Base-by-base conservation (phyloP, 2,888 invertebrate species). In the Eristalis pertinax region DNA sequence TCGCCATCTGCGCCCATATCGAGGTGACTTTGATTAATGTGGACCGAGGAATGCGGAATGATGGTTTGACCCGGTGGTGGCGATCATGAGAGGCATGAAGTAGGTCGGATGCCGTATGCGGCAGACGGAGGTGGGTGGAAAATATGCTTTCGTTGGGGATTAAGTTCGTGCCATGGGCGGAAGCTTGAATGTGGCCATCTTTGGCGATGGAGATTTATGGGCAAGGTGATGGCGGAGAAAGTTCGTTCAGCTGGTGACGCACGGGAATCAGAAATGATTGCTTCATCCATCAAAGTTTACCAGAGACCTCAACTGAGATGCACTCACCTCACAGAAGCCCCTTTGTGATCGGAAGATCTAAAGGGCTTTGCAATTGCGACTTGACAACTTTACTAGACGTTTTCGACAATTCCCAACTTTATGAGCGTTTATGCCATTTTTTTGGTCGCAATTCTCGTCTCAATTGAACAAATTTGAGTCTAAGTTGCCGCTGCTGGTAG, bases 21-120 rank as follows among this genome's bases (percentile, higher is more conserved):
- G 29, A 56, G 29, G 64, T 78, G 63, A 72, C 72, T 73, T 68
- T 78, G 82, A 78, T 82, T 85, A 78, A 85, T 82, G 82, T 65
- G 29, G 22, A 80, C 22, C 67, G 68, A 62, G 41, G 70, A 78
- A 72, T 78, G 70, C 70, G 64, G 64, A 77, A 70, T 70, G 63
- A 73, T 72, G 38, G 29, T 63, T 35, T 50, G n/a, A 1, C 10
- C 26, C 64, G 35, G 43, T 22, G 43, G 63, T 74, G 32, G n/a
- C 7, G 74, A 64, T 35, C 32, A 63, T 22, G 58, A 35, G n/a
- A 41, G 1, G 7, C 50, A 24, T 35, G 5, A 69, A 56, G 35
- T 77, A 70, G 69, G 69, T 63, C 56, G 15, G 22, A 0, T n/a
- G 50, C 15, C 60, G 41, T 68, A 43, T 68, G 11, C 24, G 58